phyloP scores from a whole-genome alignment of 92 coral and sea anemone genomes.

The Paragorgia papillata region DNA sequence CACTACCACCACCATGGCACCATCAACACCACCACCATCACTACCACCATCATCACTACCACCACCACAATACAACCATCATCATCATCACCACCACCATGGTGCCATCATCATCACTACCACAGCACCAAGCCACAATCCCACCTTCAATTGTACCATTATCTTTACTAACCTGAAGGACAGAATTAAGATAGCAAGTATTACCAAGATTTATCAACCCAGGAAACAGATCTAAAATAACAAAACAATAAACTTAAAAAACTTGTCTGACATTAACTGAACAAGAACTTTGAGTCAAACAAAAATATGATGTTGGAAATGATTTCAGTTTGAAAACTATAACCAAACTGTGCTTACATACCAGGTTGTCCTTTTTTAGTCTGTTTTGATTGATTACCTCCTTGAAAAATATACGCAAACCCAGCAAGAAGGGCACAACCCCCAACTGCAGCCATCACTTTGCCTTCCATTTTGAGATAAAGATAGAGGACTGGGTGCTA shows the following conservation, averaged over 20 bases:
- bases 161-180: constrained; percentile 72
- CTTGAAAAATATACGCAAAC: constrained; percentile 28
- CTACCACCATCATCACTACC: no score
- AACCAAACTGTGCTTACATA: not conserved
- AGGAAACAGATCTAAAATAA: constrained; percentile 59
- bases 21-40: no score
- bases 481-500: not conserved
- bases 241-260: not conserved
- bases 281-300: not conserved
- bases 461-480: constrained; percentile 27
- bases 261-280: not conserved
- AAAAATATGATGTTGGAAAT: not conserved
- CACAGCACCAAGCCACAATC: no score
- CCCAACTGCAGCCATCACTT: constrained; percentile 23
- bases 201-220: constrained; percentile 89
- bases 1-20: no score
- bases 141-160: no score
- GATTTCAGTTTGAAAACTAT: not conserved
- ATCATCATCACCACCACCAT: no score
- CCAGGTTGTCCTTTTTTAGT: not conserved
- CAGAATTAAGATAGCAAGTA: constrained; percentile 90
- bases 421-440: constrained; percentile 44
- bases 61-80: no score
- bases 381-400: not conserved
- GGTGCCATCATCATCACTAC: no score